Percentiles rank a stretch among this genome's conserved stretches.
Conservation (phyloP, 2,888 invertebrate genomes). For the Philaethria dido region DNA sequence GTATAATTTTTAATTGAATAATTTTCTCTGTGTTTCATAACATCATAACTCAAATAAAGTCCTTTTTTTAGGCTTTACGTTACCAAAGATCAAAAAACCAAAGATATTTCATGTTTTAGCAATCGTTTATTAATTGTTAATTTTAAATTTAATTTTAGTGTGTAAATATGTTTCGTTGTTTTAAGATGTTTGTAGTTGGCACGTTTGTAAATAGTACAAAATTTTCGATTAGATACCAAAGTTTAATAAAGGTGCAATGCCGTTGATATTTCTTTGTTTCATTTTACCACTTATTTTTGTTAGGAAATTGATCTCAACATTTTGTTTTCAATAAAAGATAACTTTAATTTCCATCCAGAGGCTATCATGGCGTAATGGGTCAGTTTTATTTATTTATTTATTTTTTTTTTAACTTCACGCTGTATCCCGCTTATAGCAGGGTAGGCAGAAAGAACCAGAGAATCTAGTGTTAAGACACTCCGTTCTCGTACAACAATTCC, state of each 20-base stretch:
- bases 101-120: constrained; percentile 43
- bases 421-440: no score
- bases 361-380: no score
- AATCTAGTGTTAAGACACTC: no score
- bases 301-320: no score
- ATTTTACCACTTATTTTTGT: not conserved
- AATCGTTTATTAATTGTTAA: constrained; percentile 46
- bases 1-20: not conserved
- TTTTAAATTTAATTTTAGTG: constrained; percentile 53
- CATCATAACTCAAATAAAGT: not conserved
- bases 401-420: no score
- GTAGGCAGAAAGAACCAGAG: no score
- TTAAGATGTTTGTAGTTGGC: constrained; percentile 62
- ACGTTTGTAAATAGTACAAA: constrained; percentile 79
- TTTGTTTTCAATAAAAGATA: no score
- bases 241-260: constrained; percentile 73
- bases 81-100: constrained; percentile 47
- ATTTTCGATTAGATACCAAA: constrained; percentile 53
- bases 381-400: no score
- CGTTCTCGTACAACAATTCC: no score
- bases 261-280: constrained; percentile 36
- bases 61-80: not conserved
- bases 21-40: not conserved
- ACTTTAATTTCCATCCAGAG: no score
- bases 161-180: constrained; percentile 67